Percentiles rank a stretch among this genome's conserved stretches.
These are phyloP conservation scores for Parascotia fuliginaria DNA, from an alignment of 2,888 invertebrate genomes.

Conservation along the genomic window DNA sequence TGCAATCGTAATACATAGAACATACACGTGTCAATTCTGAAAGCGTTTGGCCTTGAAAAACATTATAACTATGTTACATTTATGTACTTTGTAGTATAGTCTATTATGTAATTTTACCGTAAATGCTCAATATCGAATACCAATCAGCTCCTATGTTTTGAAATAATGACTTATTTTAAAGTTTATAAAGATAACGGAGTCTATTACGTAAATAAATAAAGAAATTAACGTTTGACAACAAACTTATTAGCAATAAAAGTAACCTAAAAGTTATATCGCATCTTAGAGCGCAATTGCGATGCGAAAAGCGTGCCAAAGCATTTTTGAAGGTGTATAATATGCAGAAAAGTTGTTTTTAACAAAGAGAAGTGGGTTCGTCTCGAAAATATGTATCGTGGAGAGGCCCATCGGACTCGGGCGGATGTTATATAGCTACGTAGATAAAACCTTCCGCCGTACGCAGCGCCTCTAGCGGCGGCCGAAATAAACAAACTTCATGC, in stretches of 20 bases:
- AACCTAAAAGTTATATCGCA: slow-evolving; percentile 66
- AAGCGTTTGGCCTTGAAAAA: slow-evolving; percentile 75
- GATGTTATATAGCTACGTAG: slow-evolving; percentile 85
- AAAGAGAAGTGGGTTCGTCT: slow-evolving; percentile 73
- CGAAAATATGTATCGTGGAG: slow-evolving; percentile 77
- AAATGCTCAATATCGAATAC: slow-evolving; percentile 65
- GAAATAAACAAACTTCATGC: slow-evolving; percentile 78
- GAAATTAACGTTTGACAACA: slow-evolving; percentile 48
- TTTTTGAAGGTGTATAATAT: slow-evolving; percentile 61
- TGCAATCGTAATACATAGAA: slow-evolving; percentile 49
- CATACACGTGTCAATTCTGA: slow-evolving; percentile 57
- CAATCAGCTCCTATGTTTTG: slow-evolving; percentile 56
- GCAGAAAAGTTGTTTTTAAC: slow-evolving; percentile 81
- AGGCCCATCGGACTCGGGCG: slow-evolving; percentile 79
- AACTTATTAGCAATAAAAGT: slow-evolving; percentile 52
- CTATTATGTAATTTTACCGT: slow-evolving; percentile 72
- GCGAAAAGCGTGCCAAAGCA: slow-evolving; percentile 68
- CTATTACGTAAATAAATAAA: slow-evolving; percentile 45
- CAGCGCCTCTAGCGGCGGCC: slow-evolving; percentile 78
- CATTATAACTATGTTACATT: slow-evolving; percentile 58
- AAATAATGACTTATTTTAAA: slow-evolving; percentile 61
- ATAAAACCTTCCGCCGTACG: slow-evolving; percentile 84
- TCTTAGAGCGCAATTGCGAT: slow-evolving; percentile 38
- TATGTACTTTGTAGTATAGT: slow-evolving; percentile 59
- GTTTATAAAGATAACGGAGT: slow-evolving; percentile 50